phyloP scores from a whole-genome alignment of 2,113 vertebrate genomes.

The Rutilus rutilus region DNA sequence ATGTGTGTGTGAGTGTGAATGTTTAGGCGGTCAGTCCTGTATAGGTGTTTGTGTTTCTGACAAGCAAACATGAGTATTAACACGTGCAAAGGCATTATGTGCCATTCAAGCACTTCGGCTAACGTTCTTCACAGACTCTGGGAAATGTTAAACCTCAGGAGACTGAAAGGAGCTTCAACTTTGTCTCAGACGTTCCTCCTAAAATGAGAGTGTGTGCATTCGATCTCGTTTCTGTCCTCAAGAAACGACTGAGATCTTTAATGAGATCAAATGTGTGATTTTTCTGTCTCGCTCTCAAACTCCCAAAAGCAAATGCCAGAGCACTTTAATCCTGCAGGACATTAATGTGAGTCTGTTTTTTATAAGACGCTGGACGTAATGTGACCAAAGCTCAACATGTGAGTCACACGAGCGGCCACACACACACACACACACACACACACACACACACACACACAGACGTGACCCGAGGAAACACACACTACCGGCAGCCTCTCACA shows the following conservation, averaged over 20 bases:
- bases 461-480: conserved; percentile 10
- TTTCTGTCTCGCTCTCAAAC: neutral
- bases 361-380: conserved; percentile 3
- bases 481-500: neutral
- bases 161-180: neutral
- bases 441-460: neutral
- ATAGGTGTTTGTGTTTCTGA: conserved; percentile 15
- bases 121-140: no score
- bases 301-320: neutral
- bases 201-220: neutral
- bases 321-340: neutral
- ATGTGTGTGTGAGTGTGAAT: conserved; percentile 7
- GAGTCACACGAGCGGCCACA: conserved; percentile 25
- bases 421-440: neutral
- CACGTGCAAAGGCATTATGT: conserved; percentile 11
- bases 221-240: no score
- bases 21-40: neutral
- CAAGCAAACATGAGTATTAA: conserved; percentile 38
- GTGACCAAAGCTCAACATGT: conserved; percentile 19
- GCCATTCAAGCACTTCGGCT: no score
- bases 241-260: neutral
- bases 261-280: neutral
- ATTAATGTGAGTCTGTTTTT: conserved; percentile 3
- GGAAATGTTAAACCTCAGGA: neutral
- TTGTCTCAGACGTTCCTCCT: neutral